Conservation (phyloP, 2,888 invertebrate species). For the Drosophila diplacantha region DNA sequence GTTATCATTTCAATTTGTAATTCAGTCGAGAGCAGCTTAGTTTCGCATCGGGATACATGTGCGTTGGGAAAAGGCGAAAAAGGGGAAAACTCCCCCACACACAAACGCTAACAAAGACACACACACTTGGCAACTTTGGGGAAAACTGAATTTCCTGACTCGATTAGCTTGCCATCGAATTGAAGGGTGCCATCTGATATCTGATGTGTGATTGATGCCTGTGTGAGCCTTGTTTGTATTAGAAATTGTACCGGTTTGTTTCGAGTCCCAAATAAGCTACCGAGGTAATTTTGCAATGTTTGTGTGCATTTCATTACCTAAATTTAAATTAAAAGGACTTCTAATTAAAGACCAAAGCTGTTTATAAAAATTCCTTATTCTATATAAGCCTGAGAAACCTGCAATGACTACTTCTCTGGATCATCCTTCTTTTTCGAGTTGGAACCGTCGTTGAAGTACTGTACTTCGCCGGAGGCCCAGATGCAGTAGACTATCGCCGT, state of each 20-base stretch:
- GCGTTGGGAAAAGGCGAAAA: slow-evolving; percentile 3
- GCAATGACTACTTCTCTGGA: neutral
- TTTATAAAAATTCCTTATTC: no score
- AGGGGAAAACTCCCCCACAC: slow-evolving; percentile 13
- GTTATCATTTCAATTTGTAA: slow-evolving; percentile 52
- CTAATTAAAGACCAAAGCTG: no score
- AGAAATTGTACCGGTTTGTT: neutral
- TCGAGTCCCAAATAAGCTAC: neutral
- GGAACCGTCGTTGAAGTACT: slow-evolving; percentile 82
- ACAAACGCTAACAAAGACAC: slow-evolving; percentile 28
- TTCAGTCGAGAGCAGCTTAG: slow-evolving; percentile 44
- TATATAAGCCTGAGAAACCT: neutral
- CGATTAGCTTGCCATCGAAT: slow-evolving; percentile 45
- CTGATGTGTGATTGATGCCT: slow-evolving; percentile 20
- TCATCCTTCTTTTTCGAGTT: slow-evolving; percentile 12
- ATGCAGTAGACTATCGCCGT: slow-evolving; percentile 84
- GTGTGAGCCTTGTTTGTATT: neutral
- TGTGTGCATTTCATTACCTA: neutral
- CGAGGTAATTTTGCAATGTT: neutral
- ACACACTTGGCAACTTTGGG: neutral
- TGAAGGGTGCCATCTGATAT: slow-evolving; percentile 20
- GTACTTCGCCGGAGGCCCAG: slow-evolving; percentile 86
- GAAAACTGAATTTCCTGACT: slow-evolving; percentile 28
- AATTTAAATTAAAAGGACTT: no score
- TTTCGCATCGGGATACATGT: slow-evolving; percentile 23